Conservation (phyloP, 2,888 invertebrate species). For the Bimastos eiseni region DNA sequence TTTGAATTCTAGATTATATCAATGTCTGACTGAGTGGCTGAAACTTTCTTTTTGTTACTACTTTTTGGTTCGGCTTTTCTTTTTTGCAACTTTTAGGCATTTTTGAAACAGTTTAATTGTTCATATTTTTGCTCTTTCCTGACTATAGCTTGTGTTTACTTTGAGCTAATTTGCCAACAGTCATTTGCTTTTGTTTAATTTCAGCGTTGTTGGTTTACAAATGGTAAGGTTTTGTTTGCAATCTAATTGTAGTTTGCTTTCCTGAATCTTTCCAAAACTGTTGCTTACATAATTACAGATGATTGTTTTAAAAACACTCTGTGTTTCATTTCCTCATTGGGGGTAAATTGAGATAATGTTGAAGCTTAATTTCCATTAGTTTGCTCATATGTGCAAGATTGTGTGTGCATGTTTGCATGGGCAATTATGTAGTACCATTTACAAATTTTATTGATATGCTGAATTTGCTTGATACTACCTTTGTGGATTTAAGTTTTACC, state of each 20-base stretch:
- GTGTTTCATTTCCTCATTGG: no score
- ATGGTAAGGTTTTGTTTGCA: neutral
- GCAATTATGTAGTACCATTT: neutral
- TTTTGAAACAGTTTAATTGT: neutral
- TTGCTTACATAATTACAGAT: neutral
- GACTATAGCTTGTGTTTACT: neutral
- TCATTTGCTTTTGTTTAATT: neutral
- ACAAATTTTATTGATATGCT: neutral
- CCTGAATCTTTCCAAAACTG: neutral
- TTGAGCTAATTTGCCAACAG: neutral
- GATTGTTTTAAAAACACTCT: neutral
- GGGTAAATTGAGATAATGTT: neutral
- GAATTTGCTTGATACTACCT: neutral
- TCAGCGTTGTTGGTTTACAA: neutral
- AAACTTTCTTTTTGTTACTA: neutral
- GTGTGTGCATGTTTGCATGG: neutral
- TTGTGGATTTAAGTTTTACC: neutral
- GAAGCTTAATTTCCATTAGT: neutral
- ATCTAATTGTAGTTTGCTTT: neutral
- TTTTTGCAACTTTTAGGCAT: neutral
- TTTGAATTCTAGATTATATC: neutral
- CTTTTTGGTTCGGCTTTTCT: neutral
- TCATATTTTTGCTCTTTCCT: neutral
- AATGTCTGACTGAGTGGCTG: neutral
- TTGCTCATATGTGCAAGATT: neutral